Percentiles rank a stretch among this genome's conserved stretches.
phyloP scores from a whole-genome alignment of 1,140 invertebrate genomes.

The Gryllus bimaculatus region DNA sequence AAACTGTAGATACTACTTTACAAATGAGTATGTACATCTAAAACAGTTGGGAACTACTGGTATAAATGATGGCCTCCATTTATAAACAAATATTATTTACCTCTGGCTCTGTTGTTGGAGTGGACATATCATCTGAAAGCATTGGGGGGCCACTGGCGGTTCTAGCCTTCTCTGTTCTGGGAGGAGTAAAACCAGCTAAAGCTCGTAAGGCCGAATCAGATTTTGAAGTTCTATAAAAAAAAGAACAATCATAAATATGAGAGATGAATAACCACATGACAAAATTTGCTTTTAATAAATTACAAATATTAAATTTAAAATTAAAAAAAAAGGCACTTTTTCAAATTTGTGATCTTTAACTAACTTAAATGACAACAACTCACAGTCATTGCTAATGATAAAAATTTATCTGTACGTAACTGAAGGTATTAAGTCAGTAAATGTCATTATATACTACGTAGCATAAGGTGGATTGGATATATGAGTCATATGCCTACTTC shows the following conservation, averaged over 20 bases:
- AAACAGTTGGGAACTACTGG: no score
- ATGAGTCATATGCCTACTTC: no score
- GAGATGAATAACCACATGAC: not conserved
- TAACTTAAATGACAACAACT: no score
- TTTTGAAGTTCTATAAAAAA: conserved; percentile 33
- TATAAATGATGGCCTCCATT: no score
- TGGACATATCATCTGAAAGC: conserved; percentile 46
- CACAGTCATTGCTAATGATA: no score
- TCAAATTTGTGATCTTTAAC: no score
- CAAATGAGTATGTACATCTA: no score
- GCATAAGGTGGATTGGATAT: no score
- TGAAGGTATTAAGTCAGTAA: no score
- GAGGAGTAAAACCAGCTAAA: conserved; percentile 42
- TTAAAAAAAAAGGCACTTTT: not conserved
- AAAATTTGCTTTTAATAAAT: not conserved
- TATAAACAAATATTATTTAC: conserved; percentile 25
- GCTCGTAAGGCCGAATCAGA: conserved; percentile 49
- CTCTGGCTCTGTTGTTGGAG: conserved; percentile 45
- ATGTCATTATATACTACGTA: no score
- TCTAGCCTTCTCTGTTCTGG: conserved; percentile 47
- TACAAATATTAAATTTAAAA: not conserved
- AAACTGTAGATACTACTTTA: no score
- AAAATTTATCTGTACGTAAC: no score
- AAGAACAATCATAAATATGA: not conserved
- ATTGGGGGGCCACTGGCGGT: conserved; percentile 54